Evolutionary conservation across 2,797 vertebrate species (phyloP), one percentile per base, ranked within the genome.

Genomic region (Microchirus variegatus): DNA sequence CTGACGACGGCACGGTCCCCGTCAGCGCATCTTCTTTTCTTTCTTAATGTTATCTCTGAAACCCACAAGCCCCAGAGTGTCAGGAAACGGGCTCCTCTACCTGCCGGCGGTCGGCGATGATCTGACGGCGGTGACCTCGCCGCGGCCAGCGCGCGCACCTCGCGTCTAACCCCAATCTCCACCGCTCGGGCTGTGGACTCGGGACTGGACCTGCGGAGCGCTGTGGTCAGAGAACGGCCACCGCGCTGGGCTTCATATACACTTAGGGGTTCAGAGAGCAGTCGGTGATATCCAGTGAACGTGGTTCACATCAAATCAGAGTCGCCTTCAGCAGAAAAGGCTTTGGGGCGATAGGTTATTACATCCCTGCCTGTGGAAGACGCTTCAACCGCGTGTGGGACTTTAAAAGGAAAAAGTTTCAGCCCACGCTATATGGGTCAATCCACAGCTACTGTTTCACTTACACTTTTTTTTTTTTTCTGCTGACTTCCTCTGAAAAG

Each of bases 31-130:
- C 78, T 67, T 58, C 2, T 82, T 81, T 86, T 69, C 78, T 67
- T 58, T 6, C 81, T 81, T 86, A 89, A 91, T 87, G 87, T 90
- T 92, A 92, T 91, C 92, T 90, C 81, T 36, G 55, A 86, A 88
- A 81, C 76, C 82, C 91, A 92, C 82, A 37, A 83, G 89, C 78
- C 83, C 82, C 82, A 54, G 74, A 80, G 74, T 87, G 88, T 89
- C 89, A 89, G 74, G 80, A 72, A 87, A 81, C 10, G 69, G 63
- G 73, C 71, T 63, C 48, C 45, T 9, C 61, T 46, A 19, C 82
- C 70, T 66, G 67, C 73, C 79, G 53, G 7, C 37, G 70, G 59
- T 75, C 75, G 57, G 44, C 61, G 8, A 42, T 51, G 74, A 72
- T 80, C 80, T 82, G 86, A 88, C 80, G 81, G 78, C 51, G 82